Conservation (phyloP, 2,888 invertebrate species). For the Abscondita cerata region DNA sequence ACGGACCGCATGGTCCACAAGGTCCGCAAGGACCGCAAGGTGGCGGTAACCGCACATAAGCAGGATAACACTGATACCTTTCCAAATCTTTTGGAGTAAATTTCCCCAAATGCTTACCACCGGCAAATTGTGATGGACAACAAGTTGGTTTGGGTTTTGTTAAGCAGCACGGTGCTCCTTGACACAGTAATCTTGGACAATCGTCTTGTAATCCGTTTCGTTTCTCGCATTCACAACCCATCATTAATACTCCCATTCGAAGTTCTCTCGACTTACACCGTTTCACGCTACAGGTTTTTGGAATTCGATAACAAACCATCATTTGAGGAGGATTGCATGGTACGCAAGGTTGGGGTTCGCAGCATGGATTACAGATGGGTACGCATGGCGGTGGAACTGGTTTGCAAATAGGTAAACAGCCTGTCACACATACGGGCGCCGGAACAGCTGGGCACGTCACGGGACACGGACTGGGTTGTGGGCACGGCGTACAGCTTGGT, state of each 20-base stretch:
- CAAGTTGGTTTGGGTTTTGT: constrained; percentile 64
- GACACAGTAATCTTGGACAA: constrained; percentile 64
- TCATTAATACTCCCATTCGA: constrained; percentile 62
- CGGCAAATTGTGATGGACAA: constrained; percentile 59
- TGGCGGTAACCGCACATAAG: constrained; percentile 40
- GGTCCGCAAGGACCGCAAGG: constrained; percentile 58
- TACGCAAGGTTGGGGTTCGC: constrained; percentile 65
- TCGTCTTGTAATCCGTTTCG: constrained; percentile 68
- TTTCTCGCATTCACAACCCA: constrained; percentile 66
- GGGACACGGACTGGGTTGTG: constrained; percentile 58
- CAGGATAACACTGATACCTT: constrained; percentile 53
- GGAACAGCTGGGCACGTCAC: constrained; percentile 45
- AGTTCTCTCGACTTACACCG: constrained; percentile 61
- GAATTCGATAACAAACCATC: constrained; percentile 62
- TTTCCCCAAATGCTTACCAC: constrained; percentile 53
- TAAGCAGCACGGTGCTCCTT: constrained; percentile 63
- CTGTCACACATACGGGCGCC: constrained; percentile 62
- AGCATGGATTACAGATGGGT: constrained; percentile 60
- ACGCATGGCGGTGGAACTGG: constrained; percentile 61
- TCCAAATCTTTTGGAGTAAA: constrained; percentile 36
- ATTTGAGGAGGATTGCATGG: constrained; percentile 65
- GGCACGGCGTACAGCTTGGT: constrained; percentile 51
- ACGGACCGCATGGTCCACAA: constrained; percentile 56
- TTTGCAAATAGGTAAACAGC: constrained; percentile 58
- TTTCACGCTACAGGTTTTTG: constrained; percentile 54